phyloP scores from a whole-genome alignment of 2,888 invertebrate species.

The Ochropleura plecta region DNA sequence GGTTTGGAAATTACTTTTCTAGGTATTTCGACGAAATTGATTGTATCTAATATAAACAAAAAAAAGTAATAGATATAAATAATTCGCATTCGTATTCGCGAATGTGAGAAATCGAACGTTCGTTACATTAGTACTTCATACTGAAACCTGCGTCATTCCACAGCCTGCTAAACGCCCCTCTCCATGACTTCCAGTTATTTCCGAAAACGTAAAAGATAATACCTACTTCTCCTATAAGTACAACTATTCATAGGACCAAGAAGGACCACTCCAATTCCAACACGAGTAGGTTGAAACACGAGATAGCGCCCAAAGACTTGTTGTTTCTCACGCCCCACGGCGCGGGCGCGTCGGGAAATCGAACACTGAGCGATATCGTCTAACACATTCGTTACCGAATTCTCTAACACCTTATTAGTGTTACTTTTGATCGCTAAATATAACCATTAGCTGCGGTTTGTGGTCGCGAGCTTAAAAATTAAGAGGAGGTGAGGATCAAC shows the following conservation, averaged over 20 bases:
- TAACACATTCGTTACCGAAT: constrained; percentile 82
- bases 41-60: too few species aligned
- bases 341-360: constrained; percentile 72
- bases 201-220: background rate
- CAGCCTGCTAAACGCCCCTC: too few species aligned
- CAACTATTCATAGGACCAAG: background rate
- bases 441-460: constrained; percentile 62
- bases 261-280: constrained; percentile 58
- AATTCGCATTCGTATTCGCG: too few species aligned
- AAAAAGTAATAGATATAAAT: too few species aligned
- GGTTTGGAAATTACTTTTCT: too few species aligned
- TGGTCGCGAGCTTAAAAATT: constrained; percentile 51
- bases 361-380: constrained; percentile 81
- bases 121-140: too few species aligned
- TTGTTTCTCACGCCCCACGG: constrained; percentile 80
- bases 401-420: constrained; percentile 73
- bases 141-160: too few species aligned
- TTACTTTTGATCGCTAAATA: constrained; percentile 71
- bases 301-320: constrained; percentile 77
- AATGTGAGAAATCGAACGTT: too few species aligned
- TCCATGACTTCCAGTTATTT: too few species aligned
- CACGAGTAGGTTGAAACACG: constrained; percentile 77
- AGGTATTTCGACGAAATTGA: too few species aligned
- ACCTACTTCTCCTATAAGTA: too few species aligned
- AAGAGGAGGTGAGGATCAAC: background rate